Evolutionary conservation across 2,113 vertebrate species (phyloP), one percentile per base, ranked within the genome.

Genomic region (Turnix velox): DNA sequence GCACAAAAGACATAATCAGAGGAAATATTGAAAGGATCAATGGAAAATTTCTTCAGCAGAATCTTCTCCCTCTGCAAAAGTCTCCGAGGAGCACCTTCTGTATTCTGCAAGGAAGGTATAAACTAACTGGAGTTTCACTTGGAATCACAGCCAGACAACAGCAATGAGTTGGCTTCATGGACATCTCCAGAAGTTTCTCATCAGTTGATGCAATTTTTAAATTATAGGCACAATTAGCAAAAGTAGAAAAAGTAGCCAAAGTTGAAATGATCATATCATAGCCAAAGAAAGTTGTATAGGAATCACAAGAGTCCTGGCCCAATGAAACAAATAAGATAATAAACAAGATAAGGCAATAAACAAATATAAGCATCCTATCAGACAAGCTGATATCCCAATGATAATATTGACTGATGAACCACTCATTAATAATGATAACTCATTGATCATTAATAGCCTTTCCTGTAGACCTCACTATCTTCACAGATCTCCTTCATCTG

Each of bases 1-100:
- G 97, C 88, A 63, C 96, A 95, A 76, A 93, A 96, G 42, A 95
- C n/a, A 7, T 96, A 97, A 45, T 92, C 91, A 45, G 90, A 95
- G 1, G 94, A 97, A 97, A 55, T 27, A 92, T 10, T 52, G 31
- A 49, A 97, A 42, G n/a, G 95, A 93, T 88, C 57, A 78, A 27
- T 78, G 68, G 92, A 96, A 97, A 58, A 88, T 74, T 61, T 92
- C 84, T 65, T 89, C 55, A 0, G 40, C 59, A 84, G 42, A 74
- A 49, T 23, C 14, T 46, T 43, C 31, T 61, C 31, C 27, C 20
- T 62, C 66, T 52, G 28, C 42, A 84, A 96, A 96, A 11, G 78
- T 83, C 20, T 79, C 65, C 13, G 48, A 49, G 94, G 97, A 97
- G 48, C 74, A 81, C 5, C 8, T 42, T 75, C 61, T 80, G 88